Percentiles rank a stretch among this genome's conserved stretches.
These are phyloP conservation scores for Orbicella faveolata DNA, from an alignment of 64 coral and sea anemone genomes.

Conservation along the genomic window DNA sequence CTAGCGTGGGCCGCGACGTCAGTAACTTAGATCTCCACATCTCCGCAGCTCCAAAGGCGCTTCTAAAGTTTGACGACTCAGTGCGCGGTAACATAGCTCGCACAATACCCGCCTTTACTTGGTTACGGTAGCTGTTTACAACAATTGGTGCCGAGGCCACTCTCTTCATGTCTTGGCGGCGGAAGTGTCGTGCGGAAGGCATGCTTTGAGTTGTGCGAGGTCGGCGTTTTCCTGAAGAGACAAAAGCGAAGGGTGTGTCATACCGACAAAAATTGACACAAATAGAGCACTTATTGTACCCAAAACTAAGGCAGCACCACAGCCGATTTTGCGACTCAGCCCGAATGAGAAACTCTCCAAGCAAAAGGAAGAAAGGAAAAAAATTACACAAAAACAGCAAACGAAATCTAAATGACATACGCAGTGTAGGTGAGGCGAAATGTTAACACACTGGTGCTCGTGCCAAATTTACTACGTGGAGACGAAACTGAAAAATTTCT, in stretches of 20 bases:
- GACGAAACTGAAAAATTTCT: neutral
- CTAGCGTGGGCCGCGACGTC: conserved; percentile 21
- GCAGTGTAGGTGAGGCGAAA: neutral
- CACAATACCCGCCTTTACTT: conserved; percentile 52
- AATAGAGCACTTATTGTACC: too few relatives aligned
- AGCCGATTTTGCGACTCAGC: too few relatives aligned
- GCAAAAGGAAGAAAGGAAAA: too few relatives aligned
- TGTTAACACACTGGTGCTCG: neutral
- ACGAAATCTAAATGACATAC: neutral
- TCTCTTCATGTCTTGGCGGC: conserved; percentile 31
- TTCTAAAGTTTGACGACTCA: conserved; percentile 4
- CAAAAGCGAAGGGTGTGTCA: neutral
- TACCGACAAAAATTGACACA: too few relatives aligned
- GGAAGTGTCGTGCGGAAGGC: conserved; percentile 8
- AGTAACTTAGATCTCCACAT: conserved; percentile 57
- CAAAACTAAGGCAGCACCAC: too few relatives aligned
- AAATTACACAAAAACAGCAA: neutral
- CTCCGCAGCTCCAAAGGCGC: conserved; percentile 42
- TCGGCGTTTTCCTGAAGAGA: conserved; percentile 36
- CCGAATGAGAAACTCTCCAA: too few relatives aligned
- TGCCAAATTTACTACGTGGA: neutral
- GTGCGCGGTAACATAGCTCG: conserved; percentile 45
- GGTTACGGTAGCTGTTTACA: conserved; percentile 59
- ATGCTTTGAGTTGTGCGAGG: conserved; percentile 61
- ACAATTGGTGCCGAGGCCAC: conserved; percentile 57